Base-by-base conservation (phyloP, 2,797 vertebrate species). In the Acridotheres tristis region DNA sequence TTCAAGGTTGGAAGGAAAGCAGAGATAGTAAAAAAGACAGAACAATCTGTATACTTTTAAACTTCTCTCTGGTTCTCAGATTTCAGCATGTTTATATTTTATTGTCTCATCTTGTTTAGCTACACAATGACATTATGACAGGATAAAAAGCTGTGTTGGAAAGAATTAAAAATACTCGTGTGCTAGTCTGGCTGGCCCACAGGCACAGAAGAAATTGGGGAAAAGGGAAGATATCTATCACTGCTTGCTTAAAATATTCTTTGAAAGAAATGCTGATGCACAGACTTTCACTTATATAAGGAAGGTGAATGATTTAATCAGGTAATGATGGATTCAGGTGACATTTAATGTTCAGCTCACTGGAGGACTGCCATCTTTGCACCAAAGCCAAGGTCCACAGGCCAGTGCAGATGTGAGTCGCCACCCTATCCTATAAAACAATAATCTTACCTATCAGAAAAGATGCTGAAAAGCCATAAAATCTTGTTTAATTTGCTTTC, bases 301-400 rank as follows among this genome's bases (percentile, higher is more conserved):
- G 72, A 94, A 96, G 79, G 95, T 91, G 97, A 98, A 98, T 97
- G 96, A 98, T 98, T 98, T 98, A 98, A 98, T 98, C 98, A 98
- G 97, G 97, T 97, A 98, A 98, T 98, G 98, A 98, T 98, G 98
- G 97, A 98, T 98, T 98, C 98, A 98, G 98, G 97, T 98, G 90
- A 96, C 91, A 94, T 94, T 92, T 76, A 88, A 98, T 97, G 98
- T 97, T 98, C 97, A 95, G 98, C 98, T 98, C 96, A 97, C 97
- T 95, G 96, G 93, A 93, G 53, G n/a, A 25, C 29, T 98, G 98
- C 98, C 98, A 98, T 97, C 97, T 97, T 98, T 96, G 98, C 97
- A 95, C 97, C 98, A 98, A 97, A 98, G 98, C 97, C 98, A 98
- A 98, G 97, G 97, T 88, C 61, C 71, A 91, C 58, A 79, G 47